Evolutionary conservation across 2,888 invertebrate genomes (phyloP).

Genomic region (Ormyrus thymus): DNA sequence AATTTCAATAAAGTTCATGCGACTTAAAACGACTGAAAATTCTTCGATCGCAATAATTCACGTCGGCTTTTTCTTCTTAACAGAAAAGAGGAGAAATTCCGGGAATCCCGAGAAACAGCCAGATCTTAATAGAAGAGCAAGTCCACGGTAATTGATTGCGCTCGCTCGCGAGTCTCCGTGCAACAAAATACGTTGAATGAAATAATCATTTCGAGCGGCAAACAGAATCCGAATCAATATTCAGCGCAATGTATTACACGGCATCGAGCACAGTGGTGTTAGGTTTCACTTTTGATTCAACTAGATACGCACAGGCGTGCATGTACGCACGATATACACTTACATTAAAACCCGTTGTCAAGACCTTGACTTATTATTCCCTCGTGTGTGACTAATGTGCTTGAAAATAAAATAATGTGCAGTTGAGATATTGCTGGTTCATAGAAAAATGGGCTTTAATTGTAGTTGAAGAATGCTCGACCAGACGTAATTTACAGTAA

Average conservation of each 20-base stretch:
- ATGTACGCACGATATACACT: background rate
- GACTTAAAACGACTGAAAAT: too few relatives aligned
- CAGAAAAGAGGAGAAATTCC: too few relatives aligned
- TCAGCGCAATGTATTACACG: background rate
- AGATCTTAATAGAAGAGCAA: too few relatives aligned
- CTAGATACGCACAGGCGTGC: background rate
- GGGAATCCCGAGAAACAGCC: too few relatives aligned
- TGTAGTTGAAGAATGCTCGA: background rate
- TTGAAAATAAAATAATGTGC: conserved; percentile 9
- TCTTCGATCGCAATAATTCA: too few relatives aligned
- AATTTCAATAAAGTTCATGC: too few relatives aligned
- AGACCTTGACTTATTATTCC: conserved; percentile 37
- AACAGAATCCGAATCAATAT: background rate
- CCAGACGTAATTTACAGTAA: too few relatives aligned
- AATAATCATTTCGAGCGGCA: too few relatives aligned
- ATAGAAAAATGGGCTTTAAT: background rate
- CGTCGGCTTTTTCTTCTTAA: too few relatives aligned
- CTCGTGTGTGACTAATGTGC: conserved; percentile 33
- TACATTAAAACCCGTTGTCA: conserved; percentile 16
- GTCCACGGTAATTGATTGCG: too few relatives aligned
- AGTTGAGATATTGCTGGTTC: background rate
- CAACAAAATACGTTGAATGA: too few relatives aligned
- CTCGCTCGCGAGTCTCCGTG: too few relatives aligned
- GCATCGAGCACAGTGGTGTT: background rate
- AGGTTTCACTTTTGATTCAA: conserved; percentile 22